Base-by-base conservation (phyloP, 1,140 invertebrate genomes). In the Eciton burchellii region DNA sequence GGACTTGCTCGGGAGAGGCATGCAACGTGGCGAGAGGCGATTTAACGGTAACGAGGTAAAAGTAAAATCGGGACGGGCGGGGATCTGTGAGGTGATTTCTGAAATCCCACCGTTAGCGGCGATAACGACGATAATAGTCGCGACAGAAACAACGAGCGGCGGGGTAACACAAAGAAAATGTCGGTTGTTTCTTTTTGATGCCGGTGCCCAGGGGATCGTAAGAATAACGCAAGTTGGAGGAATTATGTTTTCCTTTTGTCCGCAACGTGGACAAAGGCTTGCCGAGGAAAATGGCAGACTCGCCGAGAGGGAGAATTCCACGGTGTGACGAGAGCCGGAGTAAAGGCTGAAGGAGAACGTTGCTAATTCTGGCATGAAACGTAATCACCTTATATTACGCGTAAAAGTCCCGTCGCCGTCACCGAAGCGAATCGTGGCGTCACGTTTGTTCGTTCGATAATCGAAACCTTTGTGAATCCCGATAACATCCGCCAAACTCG, bases 171-270 rank as follows among this genome's bases (percentile, higher is more conserved):
- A 65, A 68, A 81, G 74, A 66, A 59, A 81, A 68, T 35, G 14
- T 54, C 41, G 66, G 57, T 81, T 73, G 60, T 83, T 82, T 86
- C 79, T 83, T 85, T 86, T 73, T 81, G 66, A 79, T 74, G 57
- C 79, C 14, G 54, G 54, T 65, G 84, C 85, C 85, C 60, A 86
- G 85, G 70, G 85, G 73, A 60, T 86, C 84, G 85, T 86, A 87
- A 85, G 82, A 88, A 87, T 88, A 88, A 84, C 86, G 83, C 82
- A 88, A 88, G 83, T 84, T 85, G 83, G 66, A 88, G 86, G 76
- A 88, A 88, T 88, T 88, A 88, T 87, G 76, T 88, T 88, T 87
- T 88, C 83, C 86, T 88, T 88, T 88, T 88, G 86, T 88, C 86
- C 86, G 47, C 66, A 68, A 66, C 60, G 81, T 84, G 84, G 85